phyloP scores from a whole-genome alignment of 2,113 vertebrate genomes.

The Gyps fulvus region DNA sequence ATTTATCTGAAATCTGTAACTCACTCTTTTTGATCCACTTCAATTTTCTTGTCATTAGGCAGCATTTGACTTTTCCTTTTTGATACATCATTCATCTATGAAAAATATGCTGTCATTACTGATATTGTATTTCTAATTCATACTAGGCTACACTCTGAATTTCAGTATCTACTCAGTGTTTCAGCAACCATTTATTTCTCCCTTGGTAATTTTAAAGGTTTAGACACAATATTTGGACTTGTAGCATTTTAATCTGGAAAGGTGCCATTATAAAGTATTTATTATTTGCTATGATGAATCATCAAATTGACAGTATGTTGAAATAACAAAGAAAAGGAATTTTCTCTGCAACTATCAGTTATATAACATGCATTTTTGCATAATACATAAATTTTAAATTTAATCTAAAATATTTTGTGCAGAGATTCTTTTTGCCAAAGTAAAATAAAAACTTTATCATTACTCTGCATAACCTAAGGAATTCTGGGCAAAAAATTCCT shows the following conservation, averaged over 20 bases:
- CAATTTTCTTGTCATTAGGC: neutral
- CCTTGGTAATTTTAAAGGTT: neutral
- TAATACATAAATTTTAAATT: neutral
- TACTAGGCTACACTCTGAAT: neutral
- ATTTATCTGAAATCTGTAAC: neutral
- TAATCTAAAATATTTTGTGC: neutral
- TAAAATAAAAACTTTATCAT: neutral
- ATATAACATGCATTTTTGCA: neutral
- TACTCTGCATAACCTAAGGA: neutral
- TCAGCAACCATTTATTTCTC: neutral
- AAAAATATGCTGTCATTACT: neutral
- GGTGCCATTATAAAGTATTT: neutral
- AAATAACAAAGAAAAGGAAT: neutral
- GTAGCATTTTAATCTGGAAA: neutral
- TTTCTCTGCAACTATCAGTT: neutral
- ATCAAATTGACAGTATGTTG: neutral
- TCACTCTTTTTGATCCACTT: neutral
- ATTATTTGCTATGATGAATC: neutral
- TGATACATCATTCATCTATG: neutral
- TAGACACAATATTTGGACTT: neutral
- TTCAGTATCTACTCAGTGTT: neutral
- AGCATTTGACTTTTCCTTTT: neutral
- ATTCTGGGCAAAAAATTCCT: neutral
- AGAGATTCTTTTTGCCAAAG: neutral
- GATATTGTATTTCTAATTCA: neutral